phyloP scores from a whole-genome alignment of 2,888 invertebrate genomes.

The Tachina fera region DNA sequence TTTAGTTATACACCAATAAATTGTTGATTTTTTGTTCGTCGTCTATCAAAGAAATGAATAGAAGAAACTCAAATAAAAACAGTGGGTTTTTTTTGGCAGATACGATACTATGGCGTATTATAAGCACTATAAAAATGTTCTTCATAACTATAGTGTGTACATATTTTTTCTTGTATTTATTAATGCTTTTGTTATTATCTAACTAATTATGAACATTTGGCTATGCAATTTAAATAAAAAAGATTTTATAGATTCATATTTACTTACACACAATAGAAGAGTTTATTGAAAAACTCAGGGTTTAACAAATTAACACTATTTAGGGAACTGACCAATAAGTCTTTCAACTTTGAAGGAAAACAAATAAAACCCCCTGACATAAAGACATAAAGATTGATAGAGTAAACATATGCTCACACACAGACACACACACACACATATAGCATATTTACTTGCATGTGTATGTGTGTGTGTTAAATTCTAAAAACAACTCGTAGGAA shows the following conservation, averaged over 20 bases:
- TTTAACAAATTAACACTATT: constrained; percentile 60
- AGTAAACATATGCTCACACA: constrained; percentile 1
- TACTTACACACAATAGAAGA: constrained; percentile 36
- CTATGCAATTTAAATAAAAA: constrained; percentile 38
- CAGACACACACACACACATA: no score
- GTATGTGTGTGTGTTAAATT: constrained; percentile 16
- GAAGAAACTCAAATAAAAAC: no score
- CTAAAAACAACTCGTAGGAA: constrained; percentile 36
- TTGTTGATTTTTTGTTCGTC: no score
- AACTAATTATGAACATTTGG: constrained; percentile 45
- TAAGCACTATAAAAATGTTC: no score
- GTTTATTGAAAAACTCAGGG: constrained; percentile 53
- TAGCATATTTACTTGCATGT: background rate
- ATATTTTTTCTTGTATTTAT: constrained; percentile 8
- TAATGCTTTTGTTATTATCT: constrained; percentile 34
- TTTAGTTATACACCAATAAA: no score
- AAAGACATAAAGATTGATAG: constrained; percentile 1
- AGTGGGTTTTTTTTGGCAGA: no score
- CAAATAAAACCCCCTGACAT: constrained; percentile 40
- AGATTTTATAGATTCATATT: constrained; percentile 5
- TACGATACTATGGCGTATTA: no score
- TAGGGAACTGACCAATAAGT: constrained; percentile 57
- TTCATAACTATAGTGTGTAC: no score
- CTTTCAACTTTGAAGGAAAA: constrained; percentile 64
- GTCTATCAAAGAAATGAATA: no score